Conservation (phyloP, 2,797 vertebrate genomes). For the Neosilurus hyrtlii region DNA sequence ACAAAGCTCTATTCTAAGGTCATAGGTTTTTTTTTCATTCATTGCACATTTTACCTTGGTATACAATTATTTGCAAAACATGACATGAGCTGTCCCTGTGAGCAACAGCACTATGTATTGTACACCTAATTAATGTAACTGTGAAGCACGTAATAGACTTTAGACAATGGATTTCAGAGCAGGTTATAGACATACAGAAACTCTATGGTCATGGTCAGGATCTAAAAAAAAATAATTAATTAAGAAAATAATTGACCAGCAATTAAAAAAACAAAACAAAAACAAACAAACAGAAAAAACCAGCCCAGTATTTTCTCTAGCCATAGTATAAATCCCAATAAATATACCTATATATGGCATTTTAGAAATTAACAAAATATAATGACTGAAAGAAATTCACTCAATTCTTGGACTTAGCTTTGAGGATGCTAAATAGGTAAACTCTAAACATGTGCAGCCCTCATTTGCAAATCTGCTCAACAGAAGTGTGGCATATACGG, state of each 20-base stretch:
- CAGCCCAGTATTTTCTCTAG: neutral
- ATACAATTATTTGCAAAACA: neutral
- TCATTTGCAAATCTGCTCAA: constrained; percentile 18
- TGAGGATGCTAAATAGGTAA: neutral
- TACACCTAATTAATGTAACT: neutral
- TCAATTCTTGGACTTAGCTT: neutral
- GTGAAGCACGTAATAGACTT: neutral
- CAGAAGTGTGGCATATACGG: neutral
- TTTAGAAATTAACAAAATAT: neutral
- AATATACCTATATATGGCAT: neutral
- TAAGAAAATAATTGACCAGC: neutral
- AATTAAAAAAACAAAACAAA: neutral
- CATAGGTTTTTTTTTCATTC: neutral
- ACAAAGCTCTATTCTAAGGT: neutral
- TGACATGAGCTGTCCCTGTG: neutral
- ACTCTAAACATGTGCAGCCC: neutral
- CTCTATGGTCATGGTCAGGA: neutral
- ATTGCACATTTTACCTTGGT: neutral
- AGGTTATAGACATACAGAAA: too few relatives aligned
- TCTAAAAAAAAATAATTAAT: too few relatives aligned
- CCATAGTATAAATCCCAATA: neutral
- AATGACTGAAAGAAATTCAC: neutral
- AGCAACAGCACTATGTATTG: neutral
- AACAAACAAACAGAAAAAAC: neutral
- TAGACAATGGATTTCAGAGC: neutral